Base-by-base conservation (phyloP, 2,888 invertebrate genomes). In the Drosophila atroscutellata region DNA sequence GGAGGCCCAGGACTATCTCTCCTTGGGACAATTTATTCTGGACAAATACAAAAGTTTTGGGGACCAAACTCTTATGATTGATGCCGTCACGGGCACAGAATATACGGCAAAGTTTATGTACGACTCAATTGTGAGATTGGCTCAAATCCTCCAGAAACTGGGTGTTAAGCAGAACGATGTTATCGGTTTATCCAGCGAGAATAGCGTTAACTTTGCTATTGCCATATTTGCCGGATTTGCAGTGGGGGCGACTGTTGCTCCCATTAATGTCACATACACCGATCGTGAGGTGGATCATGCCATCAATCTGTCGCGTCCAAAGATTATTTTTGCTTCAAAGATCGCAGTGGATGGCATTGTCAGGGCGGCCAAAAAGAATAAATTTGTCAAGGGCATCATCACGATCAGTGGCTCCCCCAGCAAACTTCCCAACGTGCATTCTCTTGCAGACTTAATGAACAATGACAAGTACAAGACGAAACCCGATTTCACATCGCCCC, bases 271-370 rank as follows among this genome's bases (percentile, higher is more conserved):
- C 2, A 93, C 94, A 32, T 95, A 95, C 81, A 94, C 94, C 1
- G 93, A 94, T 77, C 93, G 94, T 80, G 97, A 97, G 93, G 93
- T 96, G 24, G 92, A 94, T 61, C 97, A 97, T 91, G 94, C 95
- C 26, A 90, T 96, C 4, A 94, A 94, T 72, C 94, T 97, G 72
- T 95, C 96, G 0, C 95, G 95, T 88, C 96, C 97, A 56, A 95
- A 95, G 91, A 93, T 95, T 47, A 94, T 96, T 80, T 95, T 97
- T 90, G 94, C 95, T 42, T 96, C 96, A 0, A 94, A 94, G 11
- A 91, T 94, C 45, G 94, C 95, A 4, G 92, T 95, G 8, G 94
- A 94, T 75, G 94, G 94, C 73, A 92, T 96, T 67, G 90, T 94
- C 64, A 94, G 94, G 59, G 94, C 94, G 64, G 93, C 94, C 64